Conservation (phyloP, 2,797 vertebrate species). For the Oceanodroma leucorhoa region DNA sequence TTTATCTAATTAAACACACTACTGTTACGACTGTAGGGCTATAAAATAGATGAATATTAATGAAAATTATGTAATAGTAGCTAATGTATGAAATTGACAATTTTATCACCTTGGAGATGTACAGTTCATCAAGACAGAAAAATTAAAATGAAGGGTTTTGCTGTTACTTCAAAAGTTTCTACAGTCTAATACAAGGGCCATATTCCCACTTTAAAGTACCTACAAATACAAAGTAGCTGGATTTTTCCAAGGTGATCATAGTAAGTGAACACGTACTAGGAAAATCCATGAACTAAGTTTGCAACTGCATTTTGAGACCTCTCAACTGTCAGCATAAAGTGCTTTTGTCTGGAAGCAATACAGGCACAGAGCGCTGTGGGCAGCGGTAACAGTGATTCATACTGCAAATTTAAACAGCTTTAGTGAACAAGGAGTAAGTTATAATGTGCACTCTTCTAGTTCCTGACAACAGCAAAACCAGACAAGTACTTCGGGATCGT, state of each 20-base stretch:
- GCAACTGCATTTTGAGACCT: neutral
- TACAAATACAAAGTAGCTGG: neutral
- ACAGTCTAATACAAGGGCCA: neutral
- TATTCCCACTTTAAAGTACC: neutral
- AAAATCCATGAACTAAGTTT: neutral
- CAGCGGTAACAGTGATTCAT: neutral
- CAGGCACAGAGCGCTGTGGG: neutral
- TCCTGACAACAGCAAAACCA: slow-evolving; percentile 5
- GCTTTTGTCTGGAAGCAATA: neutral
- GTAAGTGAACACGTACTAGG: neutral
- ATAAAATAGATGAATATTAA: neutral
- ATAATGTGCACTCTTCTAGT: neutral
- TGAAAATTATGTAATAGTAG: neutral
- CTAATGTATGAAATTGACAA: neutral
- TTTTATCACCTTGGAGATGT: neutral
- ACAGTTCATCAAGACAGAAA: neutral
- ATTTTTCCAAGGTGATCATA: neutral
- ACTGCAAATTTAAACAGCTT: neutral
- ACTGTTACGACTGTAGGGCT: neutral
- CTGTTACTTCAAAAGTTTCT: neutral
- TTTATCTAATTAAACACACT: neutral
- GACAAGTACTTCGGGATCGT: neutral
- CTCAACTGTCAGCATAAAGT: neutral
- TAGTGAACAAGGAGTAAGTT: neutral
- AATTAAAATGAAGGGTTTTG: neutral